These are phyloP conservation scores for Adela reaumurella DNA, from an alignment of 2,888 invertebrate genomes.

Conservation along the genomic window DNA sequence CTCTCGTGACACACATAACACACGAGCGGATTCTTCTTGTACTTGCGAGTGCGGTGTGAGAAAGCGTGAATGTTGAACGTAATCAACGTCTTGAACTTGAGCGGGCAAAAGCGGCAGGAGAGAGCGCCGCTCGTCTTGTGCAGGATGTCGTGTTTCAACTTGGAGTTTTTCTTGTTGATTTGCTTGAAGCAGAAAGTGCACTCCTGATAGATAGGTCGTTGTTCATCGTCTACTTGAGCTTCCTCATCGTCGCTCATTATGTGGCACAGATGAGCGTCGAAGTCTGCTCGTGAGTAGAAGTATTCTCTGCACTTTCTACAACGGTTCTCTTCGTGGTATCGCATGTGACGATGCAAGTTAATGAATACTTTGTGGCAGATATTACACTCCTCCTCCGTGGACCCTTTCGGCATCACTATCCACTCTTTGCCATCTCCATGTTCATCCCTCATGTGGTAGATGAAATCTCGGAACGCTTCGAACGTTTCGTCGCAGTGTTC, in stretches of 20 bases:
- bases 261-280: slow-evolving; percentile 40
- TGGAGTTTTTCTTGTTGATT: slow-evolving; percentile 30
- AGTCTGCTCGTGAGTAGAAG: slow-evolving; percentile 36
- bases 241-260: slow-evolving; percentile 40
- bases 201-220: slow-evolving; percentile 31
- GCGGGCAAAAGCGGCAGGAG: slow-evolving; percentile 44
- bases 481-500: slow-evolving; percentile 55
- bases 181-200: slow-evolving; percentile 50
- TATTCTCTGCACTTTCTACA: slow-evolving; percentile 49
- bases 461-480: slow-evolving; percentile 50
- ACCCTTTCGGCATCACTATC: slow-evolving; percentile 40
- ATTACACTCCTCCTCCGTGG: slow-evolving; percentile 34
- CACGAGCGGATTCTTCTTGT: slow-evolving; percentile 40
- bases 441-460: slow-evolving; percentile 43
- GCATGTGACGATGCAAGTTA: slow-evolving; percentile 39
- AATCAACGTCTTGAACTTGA: slow-evolving; percentile 47
- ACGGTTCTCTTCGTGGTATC: slow-evolving; percentile 44
- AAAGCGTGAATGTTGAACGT: slow-evolving; percentile 49
- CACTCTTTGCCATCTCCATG: slow-evolving; percentile 47
- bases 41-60: slow-evolving; percentile 44
- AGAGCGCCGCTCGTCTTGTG: slow-evolving; percentile 42
- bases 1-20: slow-evolving; percentile 41
- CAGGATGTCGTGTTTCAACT: slow-evolving; percentile 31
- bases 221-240: slow-evolving; percentile 13
- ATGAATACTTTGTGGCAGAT: slow-evolving; percentile 44